phyloP scores from a whole-genome alignment of 2,888 invertebrate species.

The Lypha dubia region DNA sequence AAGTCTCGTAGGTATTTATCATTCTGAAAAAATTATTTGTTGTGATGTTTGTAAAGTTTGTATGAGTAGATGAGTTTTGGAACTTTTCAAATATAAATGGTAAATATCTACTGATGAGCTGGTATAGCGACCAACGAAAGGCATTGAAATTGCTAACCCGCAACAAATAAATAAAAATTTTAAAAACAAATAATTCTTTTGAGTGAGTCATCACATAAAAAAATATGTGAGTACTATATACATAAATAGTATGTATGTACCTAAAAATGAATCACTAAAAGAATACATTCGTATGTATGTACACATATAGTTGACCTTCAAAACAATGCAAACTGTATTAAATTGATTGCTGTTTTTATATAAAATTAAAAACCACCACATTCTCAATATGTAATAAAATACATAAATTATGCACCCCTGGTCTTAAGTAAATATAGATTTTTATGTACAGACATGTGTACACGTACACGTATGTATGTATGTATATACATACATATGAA shows the following conservation, averaged over 20 bases:
- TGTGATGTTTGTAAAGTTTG: too few relatives aligned
- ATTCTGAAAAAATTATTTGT: too few relatives aligned
- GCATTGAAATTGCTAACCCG: too few relatives aligned
- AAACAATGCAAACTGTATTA: constrained; percentile 48
- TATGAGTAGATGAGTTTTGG: too few relatives aligned
- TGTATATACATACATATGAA: constrained; percentile 5
- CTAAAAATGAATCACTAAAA: constrained; percentile 64
- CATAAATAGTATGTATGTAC: background rate
- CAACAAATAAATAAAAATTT: too few relatives aligned
- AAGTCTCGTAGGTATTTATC: too few relatives aligned
- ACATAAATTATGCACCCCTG: constrained; percentile 67
- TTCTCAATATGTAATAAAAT: constrained; percentile 13
- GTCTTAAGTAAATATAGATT: constrained; percentile 16
- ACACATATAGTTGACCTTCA: constrained; percentile 67
- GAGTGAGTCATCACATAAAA: constrained; percentile 54
- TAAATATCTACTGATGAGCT: too few relatives aligned
- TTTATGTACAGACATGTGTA: constrained; percentile 1
- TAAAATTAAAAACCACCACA: constrained; percentile 57
- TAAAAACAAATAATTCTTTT: constrained; percentile 30
- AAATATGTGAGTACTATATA: background rate
- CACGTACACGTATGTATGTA: too few relatives aligned
- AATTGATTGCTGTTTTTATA: constrained; percentile 43
- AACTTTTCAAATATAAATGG: too few relatives aligned
- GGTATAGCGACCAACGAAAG: too few relatives aligned
- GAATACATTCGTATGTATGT: too few relatives aligned